Percentiles rank a stretch among this genome's conserved stretches.
Conservation (phyloP, 2,113 vertebrate genomes). For the Propithecus coquereli region DNA sequence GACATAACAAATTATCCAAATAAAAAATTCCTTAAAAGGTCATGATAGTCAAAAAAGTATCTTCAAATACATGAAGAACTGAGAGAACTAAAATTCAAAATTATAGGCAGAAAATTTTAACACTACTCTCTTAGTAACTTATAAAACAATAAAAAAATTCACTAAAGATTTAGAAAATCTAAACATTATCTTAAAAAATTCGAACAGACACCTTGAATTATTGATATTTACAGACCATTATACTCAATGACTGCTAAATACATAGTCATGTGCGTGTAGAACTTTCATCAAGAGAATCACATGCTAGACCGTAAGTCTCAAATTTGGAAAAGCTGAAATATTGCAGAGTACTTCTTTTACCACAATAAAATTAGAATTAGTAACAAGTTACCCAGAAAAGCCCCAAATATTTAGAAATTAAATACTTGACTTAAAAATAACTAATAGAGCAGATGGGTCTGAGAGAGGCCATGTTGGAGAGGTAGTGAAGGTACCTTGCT, state of each 20-base stretch:
- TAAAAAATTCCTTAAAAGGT: not conserved
- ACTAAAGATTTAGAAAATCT: not conserved
- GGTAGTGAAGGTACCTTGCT: too few relatives aligned
- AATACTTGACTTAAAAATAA: not conserved
- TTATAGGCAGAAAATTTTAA: not conserved
- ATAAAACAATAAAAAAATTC: not conserved
- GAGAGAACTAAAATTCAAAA: not conserved
- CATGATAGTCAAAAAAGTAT: not conserved
- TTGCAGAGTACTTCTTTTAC: not conserved
- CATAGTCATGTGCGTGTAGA: not conserved
- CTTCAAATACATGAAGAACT: not conserved
- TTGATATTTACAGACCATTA: not conserved
- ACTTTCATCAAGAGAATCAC: not conserved
- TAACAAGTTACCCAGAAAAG: not conserved
- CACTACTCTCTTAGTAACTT: not conserved
- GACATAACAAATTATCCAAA: not conserved
- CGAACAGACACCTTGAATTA: not conserved
- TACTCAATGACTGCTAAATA: not conserved
- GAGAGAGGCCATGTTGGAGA: too few relatives aligned
- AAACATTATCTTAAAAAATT: not conserved
- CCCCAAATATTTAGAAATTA: not conserved
- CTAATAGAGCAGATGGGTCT: too few relatives aligned
- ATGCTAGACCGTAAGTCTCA: not conserved
- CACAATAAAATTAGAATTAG: not conserved
- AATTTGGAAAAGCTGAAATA: not conserved